phyloP scores from a whole-genome alignment of 2,888 invertebrate species.

The Epinotia bilunana region DNA sequence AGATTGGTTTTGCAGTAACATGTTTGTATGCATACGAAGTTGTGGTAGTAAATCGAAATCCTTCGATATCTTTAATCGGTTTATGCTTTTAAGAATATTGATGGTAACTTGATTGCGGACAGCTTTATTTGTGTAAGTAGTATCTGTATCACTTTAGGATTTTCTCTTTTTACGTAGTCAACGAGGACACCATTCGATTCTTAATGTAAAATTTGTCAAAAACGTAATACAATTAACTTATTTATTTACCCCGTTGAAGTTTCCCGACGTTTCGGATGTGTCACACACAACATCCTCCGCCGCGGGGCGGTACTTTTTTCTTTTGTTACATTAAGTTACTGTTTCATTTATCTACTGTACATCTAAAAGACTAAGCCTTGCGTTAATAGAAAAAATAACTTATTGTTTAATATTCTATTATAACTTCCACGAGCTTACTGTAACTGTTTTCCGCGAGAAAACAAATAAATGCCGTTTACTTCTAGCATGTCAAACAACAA shows the following conservation, averaged over 20 bases:
- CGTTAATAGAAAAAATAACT: no score
- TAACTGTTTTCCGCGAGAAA: slow-evolving; percentile 20
- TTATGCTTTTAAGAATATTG: slow-evolving; percentile 33
- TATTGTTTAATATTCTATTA: no score
- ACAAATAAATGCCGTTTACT: slow-evolving; percentile 20
- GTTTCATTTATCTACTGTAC: no score
- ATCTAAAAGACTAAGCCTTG: no score
- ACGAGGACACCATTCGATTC: background rate
- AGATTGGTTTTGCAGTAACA: slow-evolving; percentile 4
- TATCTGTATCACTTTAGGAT: background rate
- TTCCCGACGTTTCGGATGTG: no score
- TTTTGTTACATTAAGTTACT: no score
- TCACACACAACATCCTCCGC: no score
- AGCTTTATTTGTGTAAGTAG: slow-evolving; percentile 5
- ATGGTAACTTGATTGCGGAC: slow-evolving; percentile 14
- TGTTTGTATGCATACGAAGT: slow-evolving; percentile 1
- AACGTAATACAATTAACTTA: background rate
- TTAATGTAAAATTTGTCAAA: background rate
- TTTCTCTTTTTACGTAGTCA: slow-evolving; percentile 7
- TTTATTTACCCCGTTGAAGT: no score
- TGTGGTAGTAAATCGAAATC: slow-evolving; percentile 13
- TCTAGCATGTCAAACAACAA: slow-evolving; percentile 26
- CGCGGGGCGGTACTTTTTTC: no score
- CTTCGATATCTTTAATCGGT: slow-evolving; percentile 29
- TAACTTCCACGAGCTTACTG: background rate